phyloP scores from a whole-genome alignment of 2,888 invertebrate genomes.

The Polydrusus cervinus region DNA sequence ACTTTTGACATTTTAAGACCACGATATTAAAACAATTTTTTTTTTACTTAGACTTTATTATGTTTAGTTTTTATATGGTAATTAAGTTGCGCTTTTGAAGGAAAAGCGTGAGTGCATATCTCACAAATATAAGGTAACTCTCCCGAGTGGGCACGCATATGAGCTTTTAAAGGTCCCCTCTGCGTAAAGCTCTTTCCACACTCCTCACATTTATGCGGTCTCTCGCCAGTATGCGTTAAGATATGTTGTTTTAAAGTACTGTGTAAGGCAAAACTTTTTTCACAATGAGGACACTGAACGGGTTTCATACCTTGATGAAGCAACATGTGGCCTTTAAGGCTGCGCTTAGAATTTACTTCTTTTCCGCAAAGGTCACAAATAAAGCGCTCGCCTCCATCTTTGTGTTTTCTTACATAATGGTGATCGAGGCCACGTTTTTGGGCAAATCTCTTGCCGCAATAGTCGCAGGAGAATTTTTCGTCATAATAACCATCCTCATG shows the following conservation, averaged over 20 bases:
- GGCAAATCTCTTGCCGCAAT: conserved; percentile 57
- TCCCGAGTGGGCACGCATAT: conserved; percentile 63
- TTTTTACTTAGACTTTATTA: conserved; percentile 9
- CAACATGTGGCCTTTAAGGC: conserved; percentile 62
- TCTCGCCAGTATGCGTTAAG: conserved; percentile 70
- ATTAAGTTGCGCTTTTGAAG: conserved; percentile 56
- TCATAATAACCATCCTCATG: conserved; percentile 52
- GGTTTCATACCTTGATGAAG: conserved; percentile 69
- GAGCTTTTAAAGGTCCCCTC: conserved; percentile 76
- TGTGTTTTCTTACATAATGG: conserved; percentile 57
- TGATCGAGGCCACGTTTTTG: conserved; percentile 57
- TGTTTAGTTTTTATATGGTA: conserved; percentile 57
- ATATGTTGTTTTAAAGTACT: conserved; percentile 69
- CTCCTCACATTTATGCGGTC: conserved; percentile 74
- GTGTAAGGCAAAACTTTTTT: conserved; percentile 74
- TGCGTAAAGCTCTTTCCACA: conserved; percentile 78
- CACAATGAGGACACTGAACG: conserved; percentile 73
- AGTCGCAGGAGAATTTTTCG: conserved; percentile 49
- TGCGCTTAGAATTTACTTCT: conserved; percentile 69
- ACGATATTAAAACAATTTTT: not conserved
- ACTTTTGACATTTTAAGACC: no score
- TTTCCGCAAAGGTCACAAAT: conserved; percentile 74
- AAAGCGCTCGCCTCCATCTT: conserved; percentile 58
- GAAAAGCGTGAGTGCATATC: conserved; percentile 57
- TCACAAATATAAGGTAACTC: conserved; percentile 65